Base-by-base conservation (phyloP, 2,797 vertebrate species). In the Brotula barbata region DNA sequence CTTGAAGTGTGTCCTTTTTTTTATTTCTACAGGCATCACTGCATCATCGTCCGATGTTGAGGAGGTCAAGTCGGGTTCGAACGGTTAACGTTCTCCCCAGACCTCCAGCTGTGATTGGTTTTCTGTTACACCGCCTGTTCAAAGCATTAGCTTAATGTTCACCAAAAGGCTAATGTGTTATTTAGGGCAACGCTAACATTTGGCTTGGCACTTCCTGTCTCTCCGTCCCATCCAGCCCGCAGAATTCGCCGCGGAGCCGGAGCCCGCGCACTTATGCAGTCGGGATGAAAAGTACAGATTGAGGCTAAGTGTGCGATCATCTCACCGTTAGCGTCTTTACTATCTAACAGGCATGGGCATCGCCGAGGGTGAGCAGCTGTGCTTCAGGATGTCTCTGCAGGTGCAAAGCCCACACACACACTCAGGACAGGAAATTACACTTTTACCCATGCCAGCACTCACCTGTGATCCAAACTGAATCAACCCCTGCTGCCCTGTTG, bases 381-480 rank as follows among this genome's bases (percentile, higher is more conserved):
- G 81, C 58, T 71, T 82, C 83, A 90, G 87, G 87, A 90, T 85
- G 85, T 76, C 88, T 68, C 91, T 66, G 80, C 83, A 87, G 88
- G 90, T 81, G 86, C 43, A 65, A 66, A 68, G 82, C 81, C 86
- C 62, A 70, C 74, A 83, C 88, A 90, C 87, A 75, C 79, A 77
- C 68, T 8, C 53, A 12, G 34, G 75, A 85, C 88, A 92, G 92
- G 92, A 93, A 92, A 90, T 92, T 77, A 85, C 43, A 72, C 68
- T 73, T 80, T 86, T 69, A 90, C 89, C 89, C 87, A 85, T 78
- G 90, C 90, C 92, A 91, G 81, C 79, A 80, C 54, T 90, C 87
- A 89, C 90, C 88, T 90, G 90, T 69, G 83, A 73, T 79, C 56
- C 56, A 21, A 80, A 83, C 82, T 86, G 84, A 87, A 76, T 85